phyloP scores from a whole-genome alignment of 2,113 vertebrate genomes.

The Hypomesus transpacificus region DNA sequence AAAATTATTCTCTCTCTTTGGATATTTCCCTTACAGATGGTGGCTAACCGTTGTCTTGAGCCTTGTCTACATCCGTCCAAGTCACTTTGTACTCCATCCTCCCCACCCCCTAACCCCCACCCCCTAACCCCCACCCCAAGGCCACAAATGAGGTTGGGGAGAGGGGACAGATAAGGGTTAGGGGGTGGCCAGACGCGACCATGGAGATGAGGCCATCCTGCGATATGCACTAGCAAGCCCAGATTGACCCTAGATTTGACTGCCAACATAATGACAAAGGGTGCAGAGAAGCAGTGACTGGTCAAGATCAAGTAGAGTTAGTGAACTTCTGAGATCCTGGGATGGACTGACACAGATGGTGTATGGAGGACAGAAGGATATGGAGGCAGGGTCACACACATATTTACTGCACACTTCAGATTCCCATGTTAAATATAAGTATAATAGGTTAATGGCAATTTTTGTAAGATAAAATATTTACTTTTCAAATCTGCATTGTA shows the following conservation, averaged over 20 bases:
- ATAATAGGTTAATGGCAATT: too few relatives aligned
- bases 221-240: constrained; percentile 27
- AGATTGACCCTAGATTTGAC: constrained; percentile 20
- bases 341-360: constrained; percentile 28
- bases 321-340: constrained; percentile 10
- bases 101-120: not conserved
- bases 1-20: not conserved
- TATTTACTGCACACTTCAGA: too few relatives aligned
- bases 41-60: constrained; percentile 33
- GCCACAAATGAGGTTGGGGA: constrained; percentile 12
- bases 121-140: constrained; percentile 1
- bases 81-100: constrained; percentile 6
- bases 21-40: constrained; percentile 15
- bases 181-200: constrained; percentile 21
- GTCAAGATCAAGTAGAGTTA: constrained; percentile 33
- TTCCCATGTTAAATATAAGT: too few relatives aligned
- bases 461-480: too few relatives aligned
- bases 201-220: constrained; percentile 4
- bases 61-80: constrained; percentile 24
- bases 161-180: constrained; percentile 21
- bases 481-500: too few relatives aligned
- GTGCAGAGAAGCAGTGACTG: not conserved
- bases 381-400: too few relatives aligned
- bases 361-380: too few relatives aligned
- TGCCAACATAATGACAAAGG: constrained; percentile 1